Base-by-base conservation (phyloP, 2,797 vertebrate genomes). In the Hydrocynus forskahlii region DNA sequence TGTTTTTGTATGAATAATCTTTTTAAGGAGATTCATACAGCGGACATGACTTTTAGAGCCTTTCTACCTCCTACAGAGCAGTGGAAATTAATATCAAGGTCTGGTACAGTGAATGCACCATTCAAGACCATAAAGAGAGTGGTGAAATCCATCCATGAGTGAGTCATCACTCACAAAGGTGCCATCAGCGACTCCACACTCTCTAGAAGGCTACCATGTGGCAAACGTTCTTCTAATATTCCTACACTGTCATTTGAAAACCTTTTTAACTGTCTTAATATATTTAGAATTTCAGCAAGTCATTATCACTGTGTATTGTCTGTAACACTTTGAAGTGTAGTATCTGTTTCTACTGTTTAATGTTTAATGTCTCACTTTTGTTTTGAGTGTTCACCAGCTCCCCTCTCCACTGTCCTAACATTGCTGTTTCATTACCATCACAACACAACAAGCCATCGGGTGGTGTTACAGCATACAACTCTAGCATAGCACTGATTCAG, bases 271-370 rank as follows among this genome's bases (percentile, higher is more conserved):
- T 69, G 19, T 48, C 10, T 69, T 68, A n/a, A 45, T 68, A 45
- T 68, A 45, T 69, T 23, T 48, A 48, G 45, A 17, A 69, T 2
- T 45, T 69, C 43, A 69, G 1, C n/a, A 43, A 48, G 40, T 17
- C 54, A 43, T 73, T 57, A 43, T 38, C 38, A 75, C 43, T 63
- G 54, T 63, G 38, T 25, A 60, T 38, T 75, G 38, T 17, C 13
- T 19, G n/a, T 62, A 62, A 62, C 23, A 62, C 23, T 62, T 62
- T 62, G 25, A 62, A 25, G 9, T 62, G 25, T 62, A 62, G 25
- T 62, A 7, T 62, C 21, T 62, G 25, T 25, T 62, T 62, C 9
- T 21, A 62, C 23, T 25, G 59, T 12, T 62, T 62, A 62, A 62
- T 23, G 23, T 25, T 62, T 62, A 62, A 62, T 23, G 59, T 62